Evolutionary conservation across 2,888 invertebrate genomes (phyloP), one percentile per base, ranked within the genome.

Genomic region (Helobdella robusta): DNA sequence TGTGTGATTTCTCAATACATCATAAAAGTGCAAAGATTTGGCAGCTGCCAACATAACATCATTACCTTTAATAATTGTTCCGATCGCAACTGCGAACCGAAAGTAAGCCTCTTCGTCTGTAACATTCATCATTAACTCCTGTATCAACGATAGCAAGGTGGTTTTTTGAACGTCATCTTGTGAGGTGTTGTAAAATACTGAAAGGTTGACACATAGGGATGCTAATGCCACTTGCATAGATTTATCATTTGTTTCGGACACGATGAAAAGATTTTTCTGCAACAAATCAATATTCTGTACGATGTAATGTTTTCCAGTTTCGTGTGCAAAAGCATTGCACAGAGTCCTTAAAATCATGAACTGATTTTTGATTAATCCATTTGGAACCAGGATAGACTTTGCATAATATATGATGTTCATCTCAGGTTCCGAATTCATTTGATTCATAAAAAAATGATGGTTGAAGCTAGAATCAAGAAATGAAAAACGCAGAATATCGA

Each of bases 401-500:
- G n/a, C n/a, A n/a, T n/a, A n/a, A n/a, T n/a, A n/a, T n/a, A n/a
- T n/a, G n/a, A n/a, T n/a, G n/a, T n/a, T n/a, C n/a, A n/a, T n/a
- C n/a, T n/a, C n/a, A n/a, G n/a, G n/a, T n/a, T n/a, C n/a, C n/a
- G n/a, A n/a, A n/a, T n/a, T n/a, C n/a, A n/a, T n/a, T n/a, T n/a
- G n/a, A n/a, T n/a, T n/a, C n/a, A n/a, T n/a, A 74, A 83, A 82
- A 59, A 86, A 77, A 56, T 79, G 72, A 5, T 80, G 76, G 70
- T 85, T 85, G 5, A 88, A 83, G 2, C 83, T 81, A 73, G 84
- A 84, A 70, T 86, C 86, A 56, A 89, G 84, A 46, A 93, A 84
- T 0, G 89, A 88, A 74, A 94, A 81, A 70, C 95, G 84, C 18
- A 91, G 83, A 4, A 94, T 82, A 76, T 97, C 95, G 71, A 97